Base-by-base conservation (phyloP, 2,113 vertebrate genomes). In the Pangasianodon hypophthalmus region DNA sequence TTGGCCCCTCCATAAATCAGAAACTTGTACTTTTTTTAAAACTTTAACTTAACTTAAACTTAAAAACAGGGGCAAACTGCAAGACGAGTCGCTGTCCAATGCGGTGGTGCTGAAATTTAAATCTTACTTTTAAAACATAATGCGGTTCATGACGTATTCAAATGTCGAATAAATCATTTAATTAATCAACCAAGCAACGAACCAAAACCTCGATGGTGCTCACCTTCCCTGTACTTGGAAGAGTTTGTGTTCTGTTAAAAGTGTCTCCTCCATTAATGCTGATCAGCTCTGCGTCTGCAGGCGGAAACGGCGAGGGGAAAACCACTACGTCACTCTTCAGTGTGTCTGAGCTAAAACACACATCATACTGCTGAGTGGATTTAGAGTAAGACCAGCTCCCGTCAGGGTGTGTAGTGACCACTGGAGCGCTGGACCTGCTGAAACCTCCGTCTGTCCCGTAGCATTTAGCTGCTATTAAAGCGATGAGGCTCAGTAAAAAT, bases 311-410 rank as follows among this genome's bases (percentile, higher is more conserved):
- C 6, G 92, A 88, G 11, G 91, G 91, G 37, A 92, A 92, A 90
- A 93, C 91, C 54, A 93, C 90, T n/a, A 91, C 86, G 37, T 91
- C 90, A 48, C 88, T 92, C 87, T 92, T 92, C 52, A 93, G 84
- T 73, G 92, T 93, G 91, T 92, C 92, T 81, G 87, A 93, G 29
- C 88, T 93, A 89, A 92, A 93, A 90, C 88, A 91, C 75, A 92
- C 88, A 71, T 92, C 92, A 69, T 91, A 92, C 29, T 92, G 91
- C 85, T 92, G 90, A 1, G 90, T 92, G n/a, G 89, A 90, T 90
- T 91, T 92, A 3, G 92, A 91, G 90, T 87, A 93, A 84, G 90
- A 92, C 90, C 92, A 93, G 90, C 90, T 93, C 79, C 91, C 86
- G 13, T 91, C 89, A 77, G 91, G 87, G 84, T 91, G 90, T 58